Base-by-base conservation (phyloP, 2,113 vertebrate genomes). In the Myotis brandtii region DNA sequence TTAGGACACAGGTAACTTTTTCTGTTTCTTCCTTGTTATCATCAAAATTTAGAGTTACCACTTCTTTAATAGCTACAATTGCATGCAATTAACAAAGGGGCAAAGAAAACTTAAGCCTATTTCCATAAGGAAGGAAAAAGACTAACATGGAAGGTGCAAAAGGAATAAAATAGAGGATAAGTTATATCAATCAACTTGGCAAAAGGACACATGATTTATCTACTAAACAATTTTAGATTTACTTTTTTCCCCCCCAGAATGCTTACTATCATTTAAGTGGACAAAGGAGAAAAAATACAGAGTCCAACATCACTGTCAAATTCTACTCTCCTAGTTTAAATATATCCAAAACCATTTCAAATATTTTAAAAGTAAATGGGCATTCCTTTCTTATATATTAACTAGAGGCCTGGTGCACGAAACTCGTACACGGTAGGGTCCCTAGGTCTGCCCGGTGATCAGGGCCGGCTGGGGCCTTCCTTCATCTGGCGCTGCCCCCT, bases 21-120 rank as follows among this genome's bases (percentile, higher is more conserved):
- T 85, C 43, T 46, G 32, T 79, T 89, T 89, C 37, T 86, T 86
- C 32, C 46, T 79, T 79, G 27, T 40, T 77, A 62, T 30, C 4
- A 66, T 37, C 8, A 89, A 93, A 93, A 66, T 66, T 93, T 59
- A 89, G 30, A 91, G 34, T 32, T 56, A 73, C 37, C 37, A 81
- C 54, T 81, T 93, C 20, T 54, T 46, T 59, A 11, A 66, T 30
- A 77, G 40, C 87, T 43, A 54, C 50, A 85, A 86, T 25, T 46
- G 37, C 11, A 86, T 43, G 76, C 34, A 93, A 67, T 89, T 54
- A 95, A 89, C 34, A 86, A 93, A 90, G 67, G 6, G 54, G 46
- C 32, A 90, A 86, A 86, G 91, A 93, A 85, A 32, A 90, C 8
- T 72, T 52, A 81, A 90, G 66, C 56, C 54, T 81, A 80, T 40